Conservation (phyloP, 2,888 invertebrate species). For the Hydropsyche betteni region DNA sequence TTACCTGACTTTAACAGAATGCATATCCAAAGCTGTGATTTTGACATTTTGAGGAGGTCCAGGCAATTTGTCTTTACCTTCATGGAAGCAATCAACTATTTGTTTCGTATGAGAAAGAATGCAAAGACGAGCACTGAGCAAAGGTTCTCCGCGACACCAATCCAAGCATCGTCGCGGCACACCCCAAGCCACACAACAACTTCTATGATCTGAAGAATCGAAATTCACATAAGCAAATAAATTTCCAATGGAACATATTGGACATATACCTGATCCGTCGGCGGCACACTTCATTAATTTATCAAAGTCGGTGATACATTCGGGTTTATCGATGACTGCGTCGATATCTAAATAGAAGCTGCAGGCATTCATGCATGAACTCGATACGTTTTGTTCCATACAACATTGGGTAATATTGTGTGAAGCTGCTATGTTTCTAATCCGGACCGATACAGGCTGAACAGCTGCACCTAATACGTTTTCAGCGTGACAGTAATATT, state of each 20-base stretch:
- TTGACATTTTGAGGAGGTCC: constrained; percentile 79
- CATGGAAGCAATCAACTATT: constrained; percentile 84
- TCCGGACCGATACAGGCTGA: constrained; percentile 76
- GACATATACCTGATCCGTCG: constrained; percentile 71
- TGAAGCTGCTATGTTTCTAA: constrained; percentile 70
- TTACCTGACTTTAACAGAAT: constrained; percentile 67
- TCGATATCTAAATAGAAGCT: constrained; percentile 85
- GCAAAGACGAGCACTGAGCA: constrained; percentile 72
- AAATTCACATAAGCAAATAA: neutral
- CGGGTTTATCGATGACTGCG: constrained; percentile 80
- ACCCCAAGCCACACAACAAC: constrained; percentile 82
- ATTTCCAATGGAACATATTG: neutral
- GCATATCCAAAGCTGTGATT: constrained; percentile 67
- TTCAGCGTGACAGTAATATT: constrained; percentile 86
- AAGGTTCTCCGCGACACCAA: constrained; percentile 83
- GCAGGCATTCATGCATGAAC: constrained; percentile 83
- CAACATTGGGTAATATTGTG: constrained; percentile 85
- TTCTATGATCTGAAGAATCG: constrained; percentile 73
- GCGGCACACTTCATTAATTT: constrained; percentile 89
- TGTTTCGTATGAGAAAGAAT: constrained; percentile 77
- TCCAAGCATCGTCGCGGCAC: constrained; percentile 84
- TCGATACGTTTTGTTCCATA: constrained; percentile 79
- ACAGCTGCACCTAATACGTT: constrained; percentile 81
- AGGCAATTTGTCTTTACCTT: constrained; percentile 78
- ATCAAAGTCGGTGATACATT: constrained; percentile 84